Base-by-base conservation (phyloP, 2,888 invertebrate genomes). In the Pachydiplax longipennis region DNA sequence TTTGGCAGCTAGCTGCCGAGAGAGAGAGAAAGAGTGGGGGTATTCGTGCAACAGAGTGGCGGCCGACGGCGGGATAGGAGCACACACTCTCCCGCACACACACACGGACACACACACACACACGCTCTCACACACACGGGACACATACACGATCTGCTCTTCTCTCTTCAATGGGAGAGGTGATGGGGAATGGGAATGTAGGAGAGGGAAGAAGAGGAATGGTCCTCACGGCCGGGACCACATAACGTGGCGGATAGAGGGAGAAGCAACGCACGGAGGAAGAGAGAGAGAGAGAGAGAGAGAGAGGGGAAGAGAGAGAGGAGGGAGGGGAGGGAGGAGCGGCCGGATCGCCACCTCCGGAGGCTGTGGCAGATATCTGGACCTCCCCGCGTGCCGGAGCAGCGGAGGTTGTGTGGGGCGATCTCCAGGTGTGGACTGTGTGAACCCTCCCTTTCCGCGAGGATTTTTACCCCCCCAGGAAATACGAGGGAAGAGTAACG, bases 331-430 rank as follows among this genome's bases (percentile, higher is more conserved):
- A 37, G 37, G 87, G 87, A 87, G 87, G 61, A 65, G 87, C 61
- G 87, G 87, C 87, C 83, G 83, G 83, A 83, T 58, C 83, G 58
- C 83, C 87, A 87, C 87, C 87, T 87, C 87, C 87, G 87, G 87
- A 87, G 87, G 87, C 87, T 87, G 87, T 87, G 87, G 22, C 87
- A 87, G 87, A 87, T 61, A 87, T 87, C 87, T 87, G 87, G 87
- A 87, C 87, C 87, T 65, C 87, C 37, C 65, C 61, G 87, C 87
- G 87, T 87, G 87, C 61, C 87, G 87, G 87, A 40, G 87, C 61
- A 61, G 37, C 31, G 31, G 22, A 61, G 35, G 35, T 31, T 53
- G 31, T 35, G 58, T 58, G 81, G 37, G 82, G 44, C 6, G 82
- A 82, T 48, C n/a, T 44, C 25, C 25, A 40, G 82, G 82, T 44